A percentile compares a stretch with the other conserved stretches of the same genome.
Evolutionary conservation across 2,797 vertebrate genomes (phyloP).

Genomic region (Champsocephalus esox): DNA sequence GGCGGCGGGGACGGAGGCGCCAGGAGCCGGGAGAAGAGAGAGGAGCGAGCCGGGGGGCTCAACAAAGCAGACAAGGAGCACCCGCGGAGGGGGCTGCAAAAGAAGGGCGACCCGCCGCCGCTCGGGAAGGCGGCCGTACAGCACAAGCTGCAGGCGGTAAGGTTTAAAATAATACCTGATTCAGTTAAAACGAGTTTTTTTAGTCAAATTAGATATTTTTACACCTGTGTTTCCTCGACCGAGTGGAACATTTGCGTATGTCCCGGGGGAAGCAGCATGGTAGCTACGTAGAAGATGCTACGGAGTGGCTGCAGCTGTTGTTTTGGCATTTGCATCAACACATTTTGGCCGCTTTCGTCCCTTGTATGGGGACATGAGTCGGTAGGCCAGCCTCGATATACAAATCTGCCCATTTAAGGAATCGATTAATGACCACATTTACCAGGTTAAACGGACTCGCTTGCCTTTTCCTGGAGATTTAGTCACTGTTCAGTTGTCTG

Average conservation of each 20-base stretch:
- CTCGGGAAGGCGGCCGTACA: conserved; percentile 80
- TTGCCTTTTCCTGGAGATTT: not conserved
- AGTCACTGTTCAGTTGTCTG: not conserved
- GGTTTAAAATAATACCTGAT: conserved; percentile 25
- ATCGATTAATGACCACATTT: accelerated
- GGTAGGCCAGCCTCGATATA: not conserved
- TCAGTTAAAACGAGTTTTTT: not conserved
- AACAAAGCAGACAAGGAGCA: conserved; percentile 76
- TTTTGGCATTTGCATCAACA: conserved; percentile 32
- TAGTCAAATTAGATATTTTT: not conserved
- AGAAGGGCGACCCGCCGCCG: conserved; percentile 73
- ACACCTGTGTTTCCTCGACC: conserved; percentile 19
- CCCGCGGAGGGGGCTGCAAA: conserved; percentile 68
- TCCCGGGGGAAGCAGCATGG: conserved; percentile 33
- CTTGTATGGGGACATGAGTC: not conserved
- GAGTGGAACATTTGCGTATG: not conserved
- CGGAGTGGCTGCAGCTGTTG: conserved; percentile 51
- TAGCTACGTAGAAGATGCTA: conserved; percentile 26
- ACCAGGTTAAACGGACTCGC: not conserved
- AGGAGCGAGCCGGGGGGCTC: conserved; percentile 66
- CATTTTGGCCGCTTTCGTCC: not conserved
- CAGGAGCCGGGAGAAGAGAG: conserved; percentile 83
- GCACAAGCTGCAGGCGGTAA: conserved; percentile 79
- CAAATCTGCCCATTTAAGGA: conserved; percentile 6
- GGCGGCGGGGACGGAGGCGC: conserved; percentile 83